phyloP scores from a whole-genome alignment of 53 echinoderm and acorn worm species.

The Paracentrotus lividus region DNA sequence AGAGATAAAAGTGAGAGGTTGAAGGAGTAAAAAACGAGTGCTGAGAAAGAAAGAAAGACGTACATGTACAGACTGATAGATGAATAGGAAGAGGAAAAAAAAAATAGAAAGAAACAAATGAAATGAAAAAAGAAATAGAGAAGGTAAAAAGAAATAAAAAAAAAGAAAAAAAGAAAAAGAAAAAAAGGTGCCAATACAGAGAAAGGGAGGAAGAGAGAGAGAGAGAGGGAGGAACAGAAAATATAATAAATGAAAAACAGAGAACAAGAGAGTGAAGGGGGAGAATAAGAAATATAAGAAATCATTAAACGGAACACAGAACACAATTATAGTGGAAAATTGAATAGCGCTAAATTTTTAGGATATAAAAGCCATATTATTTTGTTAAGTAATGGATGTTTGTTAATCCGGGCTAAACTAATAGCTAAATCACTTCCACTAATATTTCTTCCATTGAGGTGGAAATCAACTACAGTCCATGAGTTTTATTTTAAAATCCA shows the following conservation, averaged over 20 bases:
- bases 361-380: conserved; percentile 16
- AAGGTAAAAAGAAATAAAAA: no score
- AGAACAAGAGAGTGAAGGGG: neutral
- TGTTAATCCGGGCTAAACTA: conserved; percentile 24
- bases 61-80: no score
- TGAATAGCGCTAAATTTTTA: neutral
- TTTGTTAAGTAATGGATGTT: conserved; percentile 51
- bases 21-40: no score
- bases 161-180: neutral
- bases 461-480: neutral
- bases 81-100: no score
- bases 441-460: conserved; percentile 10
- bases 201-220: neutral
- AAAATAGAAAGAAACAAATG: no score
- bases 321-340: conserved; percentile 1
- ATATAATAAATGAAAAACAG: neutral
- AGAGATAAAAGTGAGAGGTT: no score
- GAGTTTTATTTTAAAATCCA: neutral
- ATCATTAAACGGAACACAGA: neutral
- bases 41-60: no score
- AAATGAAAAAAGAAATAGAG: no score
- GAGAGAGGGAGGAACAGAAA: neutral
- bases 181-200: neutral
- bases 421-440: neutral
- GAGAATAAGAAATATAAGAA: neutral